phyloP scores from a whole-genome alignment of 2,113 vertebrate species.

The Corythaeola cristata region DNA sequence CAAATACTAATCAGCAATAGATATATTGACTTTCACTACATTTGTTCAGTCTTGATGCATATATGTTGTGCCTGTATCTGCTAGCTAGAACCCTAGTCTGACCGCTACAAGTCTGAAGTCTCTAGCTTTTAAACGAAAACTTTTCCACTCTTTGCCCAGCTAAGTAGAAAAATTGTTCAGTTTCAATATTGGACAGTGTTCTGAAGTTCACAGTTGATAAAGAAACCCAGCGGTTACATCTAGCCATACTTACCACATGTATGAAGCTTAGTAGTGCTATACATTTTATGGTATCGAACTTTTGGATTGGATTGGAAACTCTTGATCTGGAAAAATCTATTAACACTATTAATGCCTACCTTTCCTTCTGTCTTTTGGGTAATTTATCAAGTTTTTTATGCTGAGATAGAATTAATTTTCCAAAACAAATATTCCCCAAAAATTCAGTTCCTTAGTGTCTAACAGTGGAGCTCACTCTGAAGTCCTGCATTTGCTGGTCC shows the following conservation, averaged over 20 bases:
- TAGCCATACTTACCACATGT: not conserved
- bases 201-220: not conserved
- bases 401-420: not conserved
- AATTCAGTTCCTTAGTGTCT: not conserved
- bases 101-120: not conserved
- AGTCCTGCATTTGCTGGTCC: not conserved
- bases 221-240: not conserved
- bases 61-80: not conserved
- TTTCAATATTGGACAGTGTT: not conserved
- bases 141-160: not conserved
- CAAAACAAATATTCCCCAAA: not conserved
- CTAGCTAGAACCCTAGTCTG: not conserved
- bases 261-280: not conserved
- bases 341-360: not conserved
- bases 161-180: not conserved
- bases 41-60: not conserved
- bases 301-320: not conserved
- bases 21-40: not conserved
- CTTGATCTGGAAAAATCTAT: not conserved
- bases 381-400: not conserved
- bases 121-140: not conserved
- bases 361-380: not conserved
- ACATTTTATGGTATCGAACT: not conserved
- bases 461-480: not conserved
- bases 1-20: not conserved